Evolutionary conservation across 2,888 invertebrate genomes (phyloP).

Genomic region (Hylaea fasciaria): DNA sequence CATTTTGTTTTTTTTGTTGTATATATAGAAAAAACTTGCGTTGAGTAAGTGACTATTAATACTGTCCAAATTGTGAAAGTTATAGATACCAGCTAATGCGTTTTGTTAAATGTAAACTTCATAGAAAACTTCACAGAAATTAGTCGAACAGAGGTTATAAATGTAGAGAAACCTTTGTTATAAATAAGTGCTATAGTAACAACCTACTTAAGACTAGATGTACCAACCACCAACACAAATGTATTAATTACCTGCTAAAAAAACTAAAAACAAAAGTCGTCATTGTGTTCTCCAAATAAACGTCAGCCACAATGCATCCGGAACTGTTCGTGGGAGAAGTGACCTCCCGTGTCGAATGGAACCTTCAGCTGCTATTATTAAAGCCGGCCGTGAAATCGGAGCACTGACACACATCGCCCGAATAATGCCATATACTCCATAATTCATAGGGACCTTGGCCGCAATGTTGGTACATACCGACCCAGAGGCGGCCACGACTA

Average conservation of each 20-base stretch:
- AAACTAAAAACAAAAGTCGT: slow-evolving; percentile 29
- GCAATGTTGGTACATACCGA: slow-evolving; percentile 58
- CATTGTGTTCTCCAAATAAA: slow-evolving; percentile 41
- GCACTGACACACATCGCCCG: slow-evolving; percentile 78
- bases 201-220: slow-evolving; percentile 1
- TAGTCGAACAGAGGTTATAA: no score
- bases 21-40: no score
- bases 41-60: no score
- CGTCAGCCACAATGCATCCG: slow-evolving; percentile 60
- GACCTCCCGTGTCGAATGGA: slow-evolving; percentile 76
- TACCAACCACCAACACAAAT: slow-evolving; percentile 1
- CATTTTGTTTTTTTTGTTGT: no score
- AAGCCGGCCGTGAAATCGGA: slow-evolving; percentile 79
- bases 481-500: slow-evolving; percentile 42
- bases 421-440: slow-evolving; percentile 83
- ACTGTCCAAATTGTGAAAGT: no score
- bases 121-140: no score
- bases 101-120: no score
- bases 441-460: slow-evolving; percentile 83
- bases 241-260: slow-evolving; percentile 14
- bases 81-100: no score
- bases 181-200: not conserved
- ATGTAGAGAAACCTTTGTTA: no score
- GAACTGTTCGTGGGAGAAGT: slow-evolving; percentile 67
- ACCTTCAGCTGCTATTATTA: slow-evolving; percentile 80